Base-by-base conservation (phyloP, 2,797 vertebrate species). In the Petrocephalus sullivani region DNA sequence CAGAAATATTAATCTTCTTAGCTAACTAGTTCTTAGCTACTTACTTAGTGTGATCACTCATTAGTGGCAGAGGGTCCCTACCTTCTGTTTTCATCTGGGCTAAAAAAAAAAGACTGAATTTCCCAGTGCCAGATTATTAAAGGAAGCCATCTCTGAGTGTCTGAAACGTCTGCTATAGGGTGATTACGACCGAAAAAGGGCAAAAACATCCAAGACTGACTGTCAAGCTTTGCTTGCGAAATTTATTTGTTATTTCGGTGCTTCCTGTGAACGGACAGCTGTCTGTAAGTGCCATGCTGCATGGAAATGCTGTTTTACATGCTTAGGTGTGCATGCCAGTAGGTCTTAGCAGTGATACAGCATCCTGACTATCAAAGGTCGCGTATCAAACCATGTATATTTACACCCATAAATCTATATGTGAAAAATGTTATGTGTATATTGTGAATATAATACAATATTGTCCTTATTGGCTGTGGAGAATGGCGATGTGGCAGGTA, bases 241-340 rank as follows among this genome's bases (percentile, higher is more conserved):
- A 91, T 93, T 93, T 90, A 91, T 93, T 94, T 93, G 93, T 86
- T 90, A 87, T 89, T 91, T 84, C 94, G 89, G 67, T 91, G 89
- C 89, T 91, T 93, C 88, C 75, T 91, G 93, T 90, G 92, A 95
- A 95, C 94, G 95, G 93, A 91, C 96, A 95, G 94, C 95, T 96
- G 95, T 95, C 95, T 96, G 95, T 95, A 96, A 96, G 96, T 96
- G 96, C 95, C 98, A 98, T 99, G 98, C 97, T 97, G 93, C 92
- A 94, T 94, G 95, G 93, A 94, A 94, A 93, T 91, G 93, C 92
- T 96, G 94, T 94, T 96, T 95, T 95, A 96, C 98, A 99, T 99
- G 98, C 98, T 96, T 93, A 93, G 95, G 94, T 94, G 93, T 94
- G 96, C 97, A 96, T 97, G 97, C 97, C 97, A 93, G 91, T 96